A percentile compares a stretch with the other conserved stretches of the same genome.
Evolutionary conservation across 2,113 vertebrate genomes (phyloP).

Genomic region (Cinclus mexicanus): DNA sequence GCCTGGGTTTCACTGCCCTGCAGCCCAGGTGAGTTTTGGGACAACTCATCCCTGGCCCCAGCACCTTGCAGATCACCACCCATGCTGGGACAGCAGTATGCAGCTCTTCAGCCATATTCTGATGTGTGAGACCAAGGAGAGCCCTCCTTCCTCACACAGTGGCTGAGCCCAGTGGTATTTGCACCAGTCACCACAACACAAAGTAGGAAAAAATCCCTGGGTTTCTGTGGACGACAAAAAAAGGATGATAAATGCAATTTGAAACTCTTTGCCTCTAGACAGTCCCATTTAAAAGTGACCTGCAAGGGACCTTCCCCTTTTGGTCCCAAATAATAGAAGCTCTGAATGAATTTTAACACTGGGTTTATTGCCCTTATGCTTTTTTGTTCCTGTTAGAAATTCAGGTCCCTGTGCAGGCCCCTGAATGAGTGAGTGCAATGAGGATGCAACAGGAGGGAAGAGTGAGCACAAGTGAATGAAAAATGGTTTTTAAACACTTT

Average conservation of each 20-base stretch:
- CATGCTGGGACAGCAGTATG: not conserved
- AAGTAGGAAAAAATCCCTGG: not conserved
- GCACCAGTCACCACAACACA: not conserved
- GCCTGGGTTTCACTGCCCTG: not conserved
- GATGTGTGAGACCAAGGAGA: not conserved
- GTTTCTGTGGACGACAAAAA: not conserved
- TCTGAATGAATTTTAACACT: slow-evolving; percentile 26
- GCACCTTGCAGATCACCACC: not conserved
- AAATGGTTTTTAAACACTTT: slow-evolving; percentile 25
- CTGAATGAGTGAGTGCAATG: not conserved
- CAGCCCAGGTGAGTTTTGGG: not conserved
- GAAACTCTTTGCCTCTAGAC: slow-evolving; percentile 32
- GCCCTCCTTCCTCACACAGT: not conserved
- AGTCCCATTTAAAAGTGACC: slow-evolving; percentile 49
- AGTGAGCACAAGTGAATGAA: slow-evolving; percentile 26
- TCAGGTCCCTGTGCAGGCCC: not conserved
- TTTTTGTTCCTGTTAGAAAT: slow-evolving; percentile 15
- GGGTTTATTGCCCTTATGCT: not conserved
- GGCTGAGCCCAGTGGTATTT: not conserved
- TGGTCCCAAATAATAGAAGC: slow-evolving; percentile 26
- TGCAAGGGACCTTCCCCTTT: slow-evolving; percentile 41
- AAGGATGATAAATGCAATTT: slow-evolving; percentile 24
- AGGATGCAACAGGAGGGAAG: slow-evolving; percentile 19
- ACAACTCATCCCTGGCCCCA: not conserved
- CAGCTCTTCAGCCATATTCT: not conserved